Conservation (phyloP, 2,888 invertebrate genomes). For the Notocelia uddmanniana region DNA sequence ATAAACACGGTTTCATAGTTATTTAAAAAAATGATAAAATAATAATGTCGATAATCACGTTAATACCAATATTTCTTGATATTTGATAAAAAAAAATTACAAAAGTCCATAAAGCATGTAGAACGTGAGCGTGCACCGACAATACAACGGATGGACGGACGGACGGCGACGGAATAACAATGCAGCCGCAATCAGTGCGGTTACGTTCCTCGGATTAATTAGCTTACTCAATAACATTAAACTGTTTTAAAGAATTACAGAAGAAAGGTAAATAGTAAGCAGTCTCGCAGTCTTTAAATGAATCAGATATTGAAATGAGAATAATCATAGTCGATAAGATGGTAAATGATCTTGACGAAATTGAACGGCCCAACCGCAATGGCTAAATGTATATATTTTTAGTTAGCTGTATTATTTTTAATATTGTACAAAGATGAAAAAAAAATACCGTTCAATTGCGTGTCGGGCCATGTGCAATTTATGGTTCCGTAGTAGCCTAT, state of each 20-base stretch:
- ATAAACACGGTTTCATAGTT: not conserved
- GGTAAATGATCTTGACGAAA: no score
- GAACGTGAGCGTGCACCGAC: constrained; percentile 60
- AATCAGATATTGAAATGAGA: no score
- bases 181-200: constrained; percentile 74
- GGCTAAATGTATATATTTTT: no score
- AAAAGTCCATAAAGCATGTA: constrained; percentile 31
- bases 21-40: not conserved
- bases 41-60: not conserved
- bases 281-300: no score
- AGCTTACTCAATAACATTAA: constrained; percentile 30
- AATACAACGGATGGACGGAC: constrained; percentile 65
- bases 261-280: constrained; percentile 54
- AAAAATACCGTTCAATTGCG: no score
- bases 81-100: constrained; percentile 39
- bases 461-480: no score
- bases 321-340: no score
- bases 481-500: no score
- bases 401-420: no score
- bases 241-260: constrained; percentile 11
- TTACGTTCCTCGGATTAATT: constrained; percentile 50
- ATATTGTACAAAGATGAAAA: no score
- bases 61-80: constrained; percentile 10
- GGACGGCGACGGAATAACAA: constrained; percentile 68
- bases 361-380: no score